Evolutionary conservation across 2,113 vertebrate genomes (phyloP).

Genomic region (Diglossa brunneiventris): DNA sequence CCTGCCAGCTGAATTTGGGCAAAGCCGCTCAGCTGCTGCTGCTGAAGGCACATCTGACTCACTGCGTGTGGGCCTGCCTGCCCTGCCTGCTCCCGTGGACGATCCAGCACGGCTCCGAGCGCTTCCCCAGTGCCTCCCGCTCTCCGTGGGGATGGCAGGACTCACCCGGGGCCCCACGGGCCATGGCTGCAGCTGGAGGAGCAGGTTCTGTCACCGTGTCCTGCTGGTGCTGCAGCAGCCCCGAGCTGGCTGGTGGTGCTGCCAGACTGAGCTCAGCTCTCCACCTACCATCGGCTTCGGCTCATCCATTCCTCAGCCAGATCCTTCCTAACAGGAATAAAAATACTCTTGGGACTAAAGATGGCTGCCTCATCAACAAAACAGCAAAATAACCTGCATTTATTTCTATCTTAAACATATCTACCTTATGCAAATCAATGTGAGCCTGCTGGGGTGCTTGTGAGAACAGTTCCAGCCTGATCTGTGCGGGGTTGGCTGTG

Average conservation of each 20-base stretch:
- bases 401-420: not conserved
- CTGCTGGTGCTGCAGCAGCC: not conserved
- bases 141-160: fast-evolving
- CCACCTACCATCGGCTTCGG: fast-evolving
- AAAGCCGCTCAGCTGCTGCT: not conserved
- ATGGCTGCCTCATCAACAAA: not conserved
- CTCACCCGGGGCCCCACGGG: fast-evolving
- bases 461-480: not conserved
- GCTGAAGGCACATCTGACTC: not conserved
- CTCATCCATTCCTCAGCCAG: not conserved
- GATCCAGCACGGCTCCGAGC: fast-evolving
- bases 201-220: fast-evolving
- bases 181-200: not conserved
- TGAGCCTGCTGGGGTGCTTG: not conserved
- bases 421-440: not conserved
- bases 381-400: not conserved
- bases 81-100: not conserved
- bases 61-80: not conserved
- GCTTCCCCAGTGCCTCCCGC: fast-evolving
- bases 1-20: not conserved
- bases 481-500: not conserved
- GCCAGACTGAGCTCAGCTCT: not conserved
- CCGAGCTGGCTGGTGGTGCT: fast-evolving
- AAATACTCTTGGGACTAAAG: not conserved
- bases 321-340: not conserved